phyloP scores from a whole-genome alignment of 2,888 invertebrate genomes.

The Ophion ventricosus region DNA sequence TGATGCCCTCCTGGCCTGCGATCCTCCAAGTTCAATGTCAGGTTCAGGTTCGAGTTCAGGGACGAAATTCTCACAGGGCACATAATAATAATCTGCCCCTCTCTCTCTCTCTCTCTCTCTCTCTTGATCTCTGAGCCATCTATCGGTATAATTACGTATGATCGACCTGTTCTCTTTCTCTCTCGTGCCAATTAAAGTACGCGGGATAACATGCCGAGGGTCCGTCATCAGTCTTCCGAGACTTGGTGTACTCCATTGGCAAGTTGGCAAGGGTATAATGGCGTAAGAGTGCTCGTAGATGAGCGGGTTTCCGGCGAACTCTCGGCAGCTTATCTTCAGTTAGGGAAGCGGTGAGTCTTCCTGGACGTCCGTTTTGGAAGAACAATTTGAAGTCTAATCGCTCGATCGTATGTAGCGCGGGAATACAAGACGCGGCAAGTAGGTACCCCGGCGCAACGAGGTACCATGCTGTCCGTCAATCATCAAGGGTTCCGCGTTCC shows the following conservation, averaged over 20 bases:
- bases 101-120: background rate
- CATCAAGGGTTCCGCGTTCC: constrained; percentile 67
- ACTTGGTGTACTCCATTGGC: background rate
- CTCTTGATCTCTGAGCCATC: constrained; percentile 9
- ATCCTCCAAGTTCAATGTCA: constrained; percentile 57
- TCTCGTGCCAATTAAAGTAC: constrained; percentile 34
- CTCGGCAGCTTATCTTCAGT: constrained; percentile 1
- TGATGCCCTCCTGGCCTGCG: constrained; percentile 11
- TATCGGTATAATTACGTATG: constrained; percentile 40
- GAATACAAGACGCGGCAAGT: background rate
- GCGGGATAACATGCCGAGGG: constrained; percentile 13
- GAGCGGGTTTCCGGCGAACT: background rate
- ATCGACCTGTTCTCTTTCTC: constrained; percentile 16
- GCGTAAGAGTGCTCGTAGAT: background rate
- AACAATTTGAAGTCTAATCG: constrained; percentile 49
- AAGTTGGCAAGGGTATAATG: background rate
- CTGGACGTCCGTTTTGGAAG: constrained; percentile 22
- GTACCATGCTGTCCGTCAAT: constrained; percentile 58
- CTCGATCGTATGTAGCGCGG: constrained; percentile 18
- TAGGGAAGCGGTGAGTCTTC: background rate
- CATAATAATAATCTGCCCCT: constrained; percentile 36
- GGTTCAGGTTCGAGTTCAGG: constrained; percentile 48
- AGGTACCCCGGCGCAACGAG: constrained; percentile 14
- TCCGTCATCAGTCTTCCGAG: constrained; percentile 10
- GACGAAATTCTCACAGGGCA: constrained; percentile 21